Evolutionary conservation across 2,113 vertebrate species (phyloP).

Genomic region (Otolemur garnettii): DNA sequence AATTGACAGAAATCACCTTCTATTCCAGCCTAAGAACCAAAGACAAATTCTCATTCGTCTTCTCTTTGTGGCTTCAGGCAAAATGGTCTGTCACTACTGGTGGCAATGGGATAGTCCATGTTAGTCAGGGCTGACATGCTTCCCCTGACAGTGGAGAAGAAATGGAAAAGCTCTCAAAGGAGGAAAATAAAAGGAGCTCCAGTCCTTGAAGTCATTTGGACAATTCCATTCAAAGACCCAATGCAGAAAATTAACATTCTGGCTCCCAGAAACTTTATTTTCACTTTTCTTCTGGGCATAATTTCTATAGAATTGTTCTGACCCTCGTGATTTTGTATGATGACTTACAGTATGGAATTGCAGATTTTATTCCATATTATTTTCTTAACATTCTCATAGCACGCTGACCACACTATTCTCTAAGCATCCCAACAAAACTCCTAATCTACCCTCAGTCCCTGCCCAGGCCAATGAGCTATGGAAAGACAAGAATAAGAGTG

Average conservation of each 20-base stretch:
- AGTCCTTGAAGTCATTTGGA: neutral
- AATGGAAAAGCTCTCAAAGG: neutral
- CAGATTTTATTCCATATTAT: neutral
- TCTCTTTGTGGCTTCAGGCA: neutral
- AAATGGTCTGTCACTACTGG: neutral
- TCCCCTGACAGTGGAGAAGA: neutral
- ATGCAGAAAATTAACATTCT: constrained; percentile 55
- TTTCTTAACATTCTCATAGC: neutral
- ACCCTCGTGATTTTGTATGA: constrained; percentile 44
- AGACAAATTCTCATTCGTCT: neutral
- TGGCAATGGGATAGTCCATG: neutral
- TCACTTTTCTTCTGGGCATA: constrained; percentile 32
- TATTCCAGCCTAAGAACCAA: neutral
- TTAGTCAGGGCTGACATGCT: neutral
- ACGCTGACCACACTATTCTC: neutral
- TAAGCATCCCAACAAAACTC: neutral
- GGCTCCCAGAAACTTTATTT: constrained; percentile 58
- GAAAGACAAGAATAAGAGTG: constrained; percentile 52
- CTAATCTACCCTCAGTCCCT: neutral
- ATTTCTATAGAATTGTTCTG: constrained; percentile 52
- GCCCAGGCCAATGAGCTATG: neutral
- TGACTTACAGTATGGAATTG: neutral
- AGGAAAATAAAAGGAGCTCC: constrained; percentile 20
- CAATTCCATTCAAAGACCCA: constrained; percentile 52
- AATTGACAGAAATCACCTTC: neutral